These are phyloP conservation scores for Callimico goeldii DNA, from an alignment of 2,797 vertebrate genomes.

Conservation along the genomic window DNA sequence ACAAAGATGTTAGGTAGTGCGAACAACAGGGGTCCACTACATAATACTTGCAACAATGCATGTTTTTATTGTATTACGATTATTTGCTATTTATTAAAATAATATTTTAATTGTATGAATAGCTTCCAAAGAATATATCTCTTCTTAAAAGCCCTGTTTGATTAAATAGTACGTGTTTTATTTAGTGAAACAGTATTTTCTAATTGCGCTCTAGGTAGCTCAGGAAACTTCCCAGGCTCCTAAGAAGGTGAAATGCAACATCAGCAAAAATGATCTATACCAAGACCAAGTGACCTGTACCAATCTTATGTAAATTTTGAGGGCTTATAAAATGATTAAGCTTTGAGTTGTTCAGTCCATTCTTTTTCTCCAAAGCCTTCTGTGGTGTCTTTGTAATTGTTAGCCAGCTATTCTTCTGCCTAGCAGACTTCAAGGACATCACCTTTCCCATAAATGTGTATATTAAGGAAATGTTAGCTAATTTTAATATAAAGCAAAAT, in stretches of 20 bases:
- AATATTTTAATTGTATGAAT: background rate
- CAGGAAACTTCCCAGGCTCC: background rate
- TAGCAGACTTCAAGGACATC: background rate
- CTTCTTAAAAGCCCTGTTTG: background rate
- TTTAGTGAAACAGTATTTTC: slow-evolving; percentile 18
- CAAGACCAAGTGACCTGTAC: background rate
- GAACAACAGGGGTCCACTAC: background rate
- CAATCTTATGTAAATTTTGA: background rate
- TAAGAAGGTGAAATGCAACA: background rate
- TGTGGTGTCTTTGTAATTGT: background rate
- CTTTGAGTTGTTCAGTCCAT: background rate
- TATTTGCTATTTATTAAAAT: background rate
- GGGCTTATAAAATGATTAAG: slow-evolving; percentile 6
- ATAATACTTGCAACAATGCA: background rate
- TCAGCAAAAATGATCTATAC: background rate
- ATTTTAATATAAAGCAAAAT: slow-evolving; percentile 55
- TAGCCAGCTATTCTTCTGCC: background rate
- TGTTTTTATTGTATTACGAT: background rate
- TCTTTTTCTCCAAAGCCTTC: background rate
- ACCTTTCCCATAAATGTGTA: background rate
- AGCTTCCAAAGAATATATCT: background rate
- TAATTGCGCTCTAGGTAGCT: background rate
- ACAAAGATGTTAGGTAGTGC: background rate
- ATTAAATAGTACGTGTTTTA: background rate
- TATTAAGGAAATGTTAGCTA: slow-evolving; percentile 3